These are phyloP conservation scores for Edolisoma coerulescens DNA, from an alignment of 2,113 vertebrate species.

Conservation along the genomic window DNA sequence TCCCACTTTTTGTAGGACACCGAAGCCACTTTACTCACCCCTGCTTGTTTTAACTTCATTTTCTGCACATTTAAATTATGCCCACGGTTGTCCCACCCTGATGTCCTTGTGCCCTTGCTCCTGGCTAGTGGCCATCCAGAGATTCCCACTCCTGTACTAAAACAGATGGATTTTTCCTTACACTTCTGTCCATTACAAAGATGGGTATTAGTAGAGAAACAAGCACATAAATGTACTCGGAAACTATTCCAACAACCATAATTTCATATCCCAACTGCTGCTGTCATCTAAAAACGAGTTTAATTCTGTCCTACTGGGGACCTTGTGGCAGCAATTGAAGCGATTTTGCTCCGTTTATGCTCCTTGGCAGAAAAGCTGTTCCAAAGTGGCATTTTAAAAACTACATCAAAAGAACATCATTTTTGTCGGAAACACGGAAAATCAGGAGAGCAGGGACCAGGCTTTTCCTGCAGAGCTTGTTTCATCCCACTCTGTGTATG, in stretches of 20 bases:
- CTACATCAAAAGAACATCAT: neutral
- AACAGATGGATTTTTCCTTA: neutral
- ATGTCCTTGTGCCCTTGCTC: neutral
- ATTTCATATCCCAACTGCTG: neutral
- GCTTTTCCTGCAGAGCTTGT: neutral
- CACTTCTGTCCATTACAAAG: neutral
- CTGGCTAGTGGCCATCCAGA: neutral
- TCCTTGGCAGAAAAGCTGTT: neutral
- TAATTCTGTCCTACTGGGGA: neutral
- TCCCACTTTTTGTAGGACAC: neutral
- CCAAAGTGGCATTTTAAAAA: neutral
- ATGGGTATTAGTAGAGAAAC: neutral
- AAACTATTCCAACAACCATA: neutral
- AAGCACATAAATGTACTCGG: neutral
- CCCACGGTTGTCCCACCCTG: neutral
- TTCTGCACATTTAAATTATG: neutral
- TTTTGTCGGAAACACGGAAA: neutral
- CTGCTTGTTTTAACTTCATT: neutral
- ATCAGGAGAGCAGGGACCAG: neutral
- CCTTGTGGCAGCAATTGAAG: neutral
- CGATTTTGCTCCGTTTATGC: neutral
- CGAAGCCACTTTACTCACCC: neutral
- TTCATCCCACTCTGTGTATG: fast-evolving
- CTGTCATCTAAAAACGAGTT: neutral
- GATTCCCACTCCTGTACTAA: neutral